A percentile compares a stretch with the other conserved stretches of the same genome.
Conservation (phyloP, 2,113 vertebrate species). For the Ardeotis arabs region DNA sequence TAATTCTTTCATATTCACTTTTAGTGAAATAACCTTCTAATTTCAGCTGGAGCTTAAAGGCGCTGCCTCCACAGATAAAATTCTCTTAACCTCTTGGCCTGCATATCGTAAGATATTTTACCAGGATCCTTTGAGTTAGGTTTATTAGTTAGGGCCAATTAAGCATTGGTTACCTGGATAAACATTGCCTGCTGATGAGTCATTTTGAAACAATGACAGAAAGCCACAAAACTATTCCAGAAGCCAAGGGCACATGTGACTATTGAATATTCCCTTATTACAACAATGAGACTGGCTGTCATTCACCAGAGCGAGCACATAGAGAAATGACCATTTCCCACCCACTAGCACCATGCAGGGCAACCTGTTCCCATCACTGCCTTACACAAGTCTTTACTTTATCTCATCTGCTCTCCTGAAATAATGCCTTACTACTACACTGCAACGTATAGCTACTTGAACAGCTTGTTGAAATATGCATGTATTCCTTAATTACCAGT, state of each 20-base stretch:
- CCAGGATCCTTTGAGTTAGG: not conserved
- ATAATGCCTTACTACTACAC: not conserved
- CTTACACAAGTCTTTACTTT: not conserved
- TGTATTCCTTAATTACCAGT: not conserved
- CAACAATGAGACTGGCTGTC: not conserved
- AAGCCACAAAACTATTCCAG: not conserved
- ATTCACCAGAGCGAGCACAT: not conserved
- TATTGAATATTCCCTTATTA: not conserved
- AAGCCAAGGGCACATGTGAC: not conserved
- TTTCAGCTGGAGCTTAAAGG: not conserved
- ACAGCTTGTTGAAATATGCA: not conserved
- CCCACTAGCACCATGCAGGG: not conserved
- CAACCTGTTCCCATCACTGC: not conserved
- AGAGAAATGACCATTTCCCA: not conserved
- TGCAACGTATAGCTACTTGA: not conserved
- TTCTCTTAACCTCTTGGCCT: not conserved
- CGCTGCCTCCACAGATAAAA: not conserved
- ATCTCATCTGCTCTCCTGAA: not conserved
- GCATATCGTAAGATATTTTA: not conserved
- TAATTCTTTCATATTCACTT: not conserved
- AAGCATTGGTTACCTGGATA: not conserved
- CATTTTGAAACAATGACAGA: not conserved
- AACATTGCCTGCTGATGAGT: not conserved
- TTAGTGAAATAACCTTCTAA: not conserved
- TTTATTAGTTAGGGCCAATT: not conserved